Base-by-base conservation (phyloP, 2,113 vertebrate genomes). In the Phyllostomus discolor region DNA sequence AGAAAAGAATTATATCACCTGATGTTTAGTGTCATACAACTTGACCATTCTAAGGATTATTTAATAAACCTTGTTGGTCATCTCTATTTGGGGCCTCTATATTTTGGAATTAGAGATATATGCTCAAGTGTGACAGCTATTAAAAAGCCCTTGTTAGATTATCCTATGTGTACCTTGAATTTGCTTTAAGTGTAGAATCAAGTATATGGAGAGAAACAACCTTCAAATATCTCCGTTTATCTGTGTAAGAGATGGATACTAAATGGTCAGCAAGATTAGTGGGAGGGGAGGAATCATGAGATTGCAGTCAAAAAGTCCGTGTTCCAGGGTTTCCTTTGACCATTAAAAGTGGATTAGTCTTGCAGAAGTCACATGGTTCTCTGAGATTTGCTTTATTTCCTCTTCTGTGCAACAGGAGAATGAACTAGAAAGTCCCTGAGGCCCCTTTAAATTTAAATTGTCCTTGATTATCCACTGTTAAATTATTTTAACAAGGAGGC, bases 361-460 rank as follows among this genome's bases (percentile, higher is more conserved):
- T 66, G 17, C 22, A 1, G 43, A 48, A 80, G 46, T 69, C n/a
- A 75, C n/a, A 26, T 10, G 17, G 26, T 67, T 90, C 35, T 79
- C 72, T 85, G 28, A 85, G 22, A 67, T 80, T 43, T 59, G 75
- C 26, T 90, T 75, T 50, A 66, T 85, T 50, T 67, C 20, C 38
- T 59, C 6, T 12, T 80, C 54, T 80, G 5, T 2, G 52, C 17
- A 84, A 78, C 14, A 91, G 35, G 6, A 72, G 2, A 66, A 38
- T 48, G 7, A 90, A 79, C 52, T 46, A 43, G 22, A 85, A 70
- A 35, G 43, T 78, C 41, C 83, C 43, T 17, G 35, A 75, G 43
- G 2, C 78, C 9, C 16, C 5, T 43, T 64, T 72, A 64, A 46
- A 78, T 90, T 86, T 93, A 86, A 90, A 48, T 76, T 82, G 1